phyloP scores from a whole-genome alignment of 1,140 invertebrate species.

The Trachymyrmex septentrionalis region DNA sequence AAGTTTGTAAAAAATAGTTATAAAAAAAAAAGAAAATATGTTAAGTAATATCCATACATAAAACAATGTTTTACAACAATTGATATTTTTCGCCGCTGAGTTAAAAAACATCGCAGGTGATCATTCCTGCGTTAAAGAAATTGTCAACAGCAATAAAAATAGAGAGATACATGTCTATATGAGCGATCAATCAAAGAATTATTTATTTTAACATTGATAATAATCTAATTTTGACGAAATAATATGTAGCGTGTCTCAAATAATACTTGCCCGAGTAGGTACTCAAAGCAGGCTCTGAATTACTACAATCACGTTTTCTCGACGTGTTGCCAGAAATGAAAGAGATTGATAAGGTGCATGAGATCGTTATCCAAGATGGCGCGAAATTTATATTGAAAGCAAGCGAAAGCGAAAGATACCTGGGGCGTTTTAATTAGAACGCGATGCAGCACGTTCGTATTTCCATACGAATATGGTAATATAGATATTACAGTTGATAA shows the following conservation, averaged over 20 bases:
- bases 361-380: slow-evolving; percentile 34
- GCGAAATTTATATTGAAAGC: slow-evolving; percentile 17
- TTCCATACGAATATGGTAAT: slow-evolving; percentile 19
- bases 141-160: neutral
- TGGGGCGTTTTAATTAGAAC: slow-evolving; percentile 34
- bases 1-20: too few relatives aligned
- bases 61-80: too few relatives aligned
- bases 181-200: neutral
- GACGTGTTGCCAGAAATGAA: slow-evolving; percentile 18
- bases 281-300: neutral
- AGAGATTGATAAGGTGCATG: slow-evolving; percentile 30
- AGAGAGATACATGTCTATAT: neutral
- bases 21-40: too few relatives aligned
- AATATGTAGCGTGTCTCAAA: neutral
- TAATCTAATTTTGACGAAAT: neutral
- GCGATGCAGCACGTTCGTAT: slow-evolving; percentile 2
- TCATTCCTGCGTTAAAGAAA: too few relatives aligned
- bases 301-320: slow-evolving; percentile 15
- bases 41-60: too few relatives aligned
- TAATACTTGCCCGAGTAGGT: neutral
- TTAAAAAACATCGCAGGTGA: too few relatives aligned
- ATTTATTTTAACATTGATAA: neutral
- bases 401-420: slow-evolving; percentile 44
- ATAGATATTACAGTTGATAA: slow-evolving; percentile 57
- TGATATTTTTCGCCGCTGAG: too few relatives aligned